Evolutionary conservation across 2,888 invertebrate genomes (phyloP).

Genomic region (Poecilobothrus nobilitatus): DNA sequence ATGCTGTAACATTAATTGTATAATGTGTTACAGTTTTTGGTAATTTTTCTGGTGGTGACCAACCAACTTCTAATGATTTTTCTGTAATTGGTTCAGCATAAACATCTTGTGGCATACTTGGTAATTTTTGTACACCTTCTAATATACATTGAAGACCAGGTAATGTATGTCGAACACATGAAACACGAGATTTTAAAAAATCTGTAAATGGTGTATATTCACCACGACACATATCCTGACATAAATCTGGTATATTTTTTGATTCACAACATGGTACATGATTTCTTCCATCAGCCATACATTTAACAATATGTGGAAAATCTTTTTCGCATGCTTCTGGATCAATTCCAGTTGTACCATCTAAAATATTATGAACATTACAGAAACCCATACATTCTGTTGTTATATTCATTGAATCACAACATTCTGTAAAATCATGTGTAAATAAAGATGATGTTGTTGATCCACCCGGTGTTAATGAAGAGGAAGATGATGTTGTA

Average conservation of each 20-base stretch:
- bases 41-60: slow-evolving; percentile 59
- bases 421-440: slow-evolving; percentile 78
- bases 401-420: slow-evolving; percentile 61
- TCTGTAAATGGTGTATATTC: slow-evolving; percentile 79
- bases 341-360: slow-evolving; percentile 68
- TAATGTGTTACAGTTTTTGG: slow-evolving; percentile 58
- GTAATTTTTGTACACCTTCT: slow-evolving; percentile 61
- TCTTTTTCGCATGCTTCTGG: slow-evolving; percentile 73
- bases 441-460: slow-evolving; percentile 39
- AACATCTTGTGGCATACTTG: slow-evolving; percentile 64
- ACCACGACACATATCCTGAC: slow-evolving; percentile 76
- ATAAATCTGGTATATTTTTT: slow-evolving; percentile 73
- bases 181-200: slow-evolving; percentile 74
- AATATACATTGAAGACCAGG: slow-evolving; percentile 75
- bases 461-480: neutral
- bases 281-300: slow-evolving; percentile 73
- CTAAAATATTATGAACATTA: slow-evolving; percentile 66
- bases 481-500: slow-evolving; percentile 14
- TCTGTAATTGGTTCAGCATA: slow-evolving; percentile 65
- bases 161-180: slow-evolving; percentile 73
- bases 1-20: slow-evolving; percentile 61
- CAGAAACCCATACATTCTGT: slow-evolving; percentile 69
- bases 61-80: slow-evolving; percentile 61
- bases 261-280: slow-evolving; percentile 78
- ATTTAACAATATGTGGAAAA: slow-evolving; percentile 69